Conservation (phyloP, 2,888 invertebrate species). For the Oligia latruncula region DNA sequence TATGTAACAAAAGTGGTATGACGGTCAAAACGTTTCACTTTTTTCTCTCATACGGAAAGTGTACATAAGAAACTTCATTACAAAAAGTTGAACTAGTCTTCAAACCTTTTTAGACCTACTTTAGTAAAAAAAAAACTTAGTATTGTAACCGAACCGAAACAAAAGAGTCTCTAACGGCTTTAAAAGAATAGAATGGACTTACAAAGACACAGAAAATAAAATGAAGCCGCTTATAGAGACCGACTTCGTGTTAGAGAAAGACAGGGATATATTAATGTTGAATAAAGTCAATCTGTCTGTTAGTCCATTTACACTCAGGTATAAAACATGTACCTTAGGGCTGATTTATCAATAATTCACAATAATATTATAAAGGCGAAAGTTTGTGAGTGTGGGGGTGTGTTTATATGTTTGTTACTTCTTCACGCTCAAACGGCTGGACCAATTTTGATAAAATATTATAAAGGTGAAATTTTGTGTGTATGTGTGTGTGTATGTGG, state of each 20-base stretch:
- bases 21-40: too few species aligned
- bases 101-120: slow-evolving; percentile 1
- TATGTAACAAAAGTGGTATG: too few species aligned
- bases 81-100: background rate
- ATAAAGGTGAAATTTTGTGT: too few species aligned
- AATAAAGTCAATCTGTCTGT: slow-evolving; percentile 4
- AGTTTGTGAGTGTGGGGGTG: too few species aligned
- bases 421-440: too few species aligned
- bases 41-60: too few species aligned
- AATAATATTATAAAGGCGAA: too few species aligned
- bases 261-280: background rate
- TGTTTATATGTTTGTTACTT: too few species aligned
- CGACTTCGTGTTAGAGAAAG: slow-evolving; percentile 26
- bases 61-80: too few species aligned
- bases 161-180: slow-evolving; percentile 28
- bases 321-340: background rate
- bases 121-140: slow-evolving; percentile 27
- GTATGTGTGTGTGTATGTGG: too few species aligned
- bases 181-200: slow-evolving; percentile 26
- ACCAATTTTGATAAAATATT: too few species aligned
- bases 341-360: too few species aligned
- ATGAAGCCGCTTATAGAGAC: slow-evolving; percentile 25
- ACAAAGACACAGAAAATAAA: slow-evolving; percentile 46
- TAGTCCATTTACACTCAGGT: background rate
- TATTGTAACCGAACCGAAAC: slow-evolving; percentile 24